A percentile compares a stretch with the other conserved stretches of the same genome.
Conservation (phyloP, 2,797 vertebrate species). For the Protonibea diacanthus region DNA sequence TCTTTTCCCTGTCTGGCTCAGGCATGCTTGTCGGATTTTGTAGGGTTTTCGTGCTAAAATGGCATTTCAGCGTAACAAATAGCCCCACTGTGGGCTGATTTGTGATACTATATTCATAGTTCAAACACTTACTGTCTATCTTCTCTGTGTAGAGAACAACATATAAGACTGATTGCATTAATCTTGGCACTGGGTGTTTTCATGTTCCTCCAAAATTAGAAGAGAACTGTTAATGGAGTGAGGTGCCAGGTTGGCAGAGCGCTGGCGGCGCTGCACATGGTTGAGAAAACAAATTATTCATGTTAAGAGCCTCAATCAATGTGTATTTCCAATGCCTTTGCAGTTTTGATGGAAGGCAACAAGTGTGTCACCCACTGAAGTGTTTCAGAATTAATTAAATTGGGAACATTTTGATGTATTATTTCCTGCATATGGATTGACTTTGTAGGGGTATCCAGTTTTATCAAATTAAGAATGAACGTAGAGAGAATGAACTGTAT, state of each 20-base stretch:
- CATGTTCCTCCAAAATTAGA: conserved; percentile 57
- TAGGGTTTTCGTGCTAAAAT: conserved; percentile 61
- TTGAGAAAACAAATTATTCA: conserved; percentile 74
- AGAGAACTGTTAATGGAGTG: conserved; percentile 64
- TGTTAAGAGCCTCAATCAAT: conserved; percentile 69
- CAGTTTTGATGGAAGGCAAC: conserved; percentile 53
- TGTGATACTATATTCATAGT: conserved; percentile 66
- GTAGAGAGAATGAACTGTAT: conserved; percentile 7
- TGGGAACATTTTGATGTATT: conserved; percentile 52
- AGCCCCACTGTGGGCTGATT: conserved; percentile 63
- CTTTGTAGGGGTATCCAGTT: conserved; percentile 8
- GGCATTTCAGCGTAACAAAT: conserved; percentile 68
- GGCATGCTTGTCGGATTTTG: conserved; percentile 64
- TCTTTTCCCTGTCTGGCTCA: conserved; percentile 67
- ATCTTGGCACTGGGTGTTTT: conserved; percentile 59
- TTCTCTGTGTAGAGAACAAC: conserved; percentile 47
- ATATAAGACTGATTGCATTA: conserved; percentile 65
- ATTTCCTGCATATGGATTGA: conserved; percentile 33
- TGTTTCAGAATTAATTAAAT: conserved; percentile 61
- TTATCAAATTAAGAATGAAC: conserved; percentile 27
- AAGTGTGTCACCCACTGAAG: conserved; percentile 58
- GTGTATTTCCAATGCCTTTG: conserved; percentile 57
- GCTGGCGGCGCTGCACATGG: conserved; percentile 52
- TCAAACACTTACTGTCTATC: conserved; percentile 55
- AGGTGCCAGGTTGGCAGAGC: conserved; percentile 71